These are phyloP conservation scores for Iguana delicatissima DNA, from an alignment of 2,797 vertebrate genomes.

Conservation along the genomic window DNA sequence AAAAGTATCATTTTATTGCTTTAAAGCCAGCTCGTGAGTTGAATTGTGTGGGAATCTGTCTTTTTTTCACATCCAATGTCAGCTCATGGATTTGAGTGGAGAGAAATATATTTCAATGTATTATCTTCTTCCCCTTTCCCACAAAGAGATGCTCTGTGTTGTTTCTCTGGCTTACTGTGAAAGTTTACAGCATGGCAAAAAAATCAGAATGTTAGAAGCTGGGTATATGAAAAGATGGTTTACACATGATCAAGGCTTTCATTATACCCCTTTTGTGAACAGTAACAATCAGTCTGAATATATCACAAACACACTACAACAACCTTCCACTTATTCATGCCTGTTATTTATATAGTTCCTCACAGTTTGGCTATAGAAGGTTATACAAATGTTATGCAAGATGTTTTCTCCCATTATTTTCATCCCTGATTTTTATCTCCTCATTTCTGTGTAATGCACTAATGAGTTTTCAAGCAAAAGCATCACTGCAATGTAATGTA, in stretches of 20 bases:
- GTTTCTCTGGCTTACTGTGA: not conserved
- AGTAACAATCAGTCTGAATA: slow-evolving; percentile 25
- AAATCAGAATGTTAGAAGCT: not conserved
- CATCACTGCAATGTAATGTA: not conserved
- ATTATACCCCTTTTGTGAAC: not conserved
- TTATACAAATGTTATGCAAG: slow-evolving; percentile 26
- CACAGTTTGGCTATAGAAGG: slow-evolving; percentile 17
- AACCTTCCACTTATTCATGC: slow-evolving; percentile 3
- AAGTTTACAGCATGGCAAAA: not conserved
- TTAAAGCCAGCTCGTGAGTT: not conserved
- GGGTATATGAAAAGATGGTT: not conserved
- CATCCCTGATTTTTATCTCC: slow-evolving; percentile 24
- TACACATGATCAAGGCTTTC: not conserved
- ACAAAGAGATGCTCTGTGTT: not conserved
- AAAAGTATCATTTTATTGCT: not conserved
- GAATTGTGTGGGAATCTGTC: not conserved
- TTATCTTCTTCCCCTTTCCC: not conserved
- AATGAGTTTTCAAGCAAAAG: slow-evolving; percentile 38
- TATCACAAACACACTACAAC: not conserved
- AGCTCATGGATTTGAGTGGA: no score
- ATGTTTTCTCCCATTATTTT: not conserved
- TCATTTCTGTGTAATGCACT: slow-evolving; percentile 33
- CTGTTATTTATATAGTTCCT: slow-evolving; percentile 31
- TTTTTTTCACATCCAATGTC: not conserved
- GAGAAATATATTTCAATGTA: not conserved